Evolutionary conservation across 2,113 vertebrate genomes (phyloP), one percentile per base, ranked within the genome.

Genomic region (Phaethon lepturus): DNA sequence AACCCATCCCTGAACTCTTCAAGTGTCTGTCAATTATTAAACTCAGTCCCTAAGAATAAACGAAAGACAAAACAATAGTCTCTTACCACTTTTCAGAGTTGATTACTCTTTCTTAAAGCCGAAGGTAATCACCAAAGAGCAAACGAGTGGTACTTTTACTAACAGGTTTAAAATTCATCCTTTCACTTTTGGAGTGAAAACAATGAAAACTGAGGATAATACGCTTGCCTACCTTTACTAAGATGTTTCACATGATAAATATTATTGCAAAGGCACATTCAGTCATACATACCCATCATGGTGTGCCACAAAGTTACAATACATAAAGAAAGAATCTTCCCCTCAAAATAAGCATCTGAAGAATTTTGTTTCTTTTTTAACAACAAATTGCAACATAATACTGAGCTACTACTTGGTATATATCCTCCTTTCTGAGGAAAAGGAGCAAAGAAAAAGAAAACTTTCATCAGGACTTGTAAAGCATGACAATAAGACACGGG

Each of bases 271-370:
- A 88, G n/a, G 31, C 75, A 74, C 26, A 17, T 10, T 52, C 7
- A 14, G 25, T 23, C 47, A 55, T 4, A 50, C 0, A 33, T 2
- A 20, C 3, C 6, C 19, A n/a, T 63, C 25, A 33, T 7, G 2
- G 24, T 26, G 9, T 49, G 76, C 62, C 60, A 88, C 6, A 7
- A 17, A 76, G 23, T 71, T 84, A 76, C 14, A 11, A 10, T 5
- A 91, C 5, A 52, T 1, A 35, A 79, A 86, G 28, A 77, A 86
- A 49, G 4, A 79, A 44, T 38, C 10, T 11, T 52, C 7, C 17
- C 23, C 49, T 79, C 35, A 86, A 79, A 93, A 44, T 31, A 74
- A 19, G 3, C 7, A 89, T 4, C 47, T 74, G 25, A 87, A 75
- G 66, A 59, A 28, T 49, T 11, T 10, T 8, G 2, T 31, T 62